Evolutionary conservation across 2,888 invertebrate species (phyloP).

Genomic region (Lasius platythorax): DNA sequence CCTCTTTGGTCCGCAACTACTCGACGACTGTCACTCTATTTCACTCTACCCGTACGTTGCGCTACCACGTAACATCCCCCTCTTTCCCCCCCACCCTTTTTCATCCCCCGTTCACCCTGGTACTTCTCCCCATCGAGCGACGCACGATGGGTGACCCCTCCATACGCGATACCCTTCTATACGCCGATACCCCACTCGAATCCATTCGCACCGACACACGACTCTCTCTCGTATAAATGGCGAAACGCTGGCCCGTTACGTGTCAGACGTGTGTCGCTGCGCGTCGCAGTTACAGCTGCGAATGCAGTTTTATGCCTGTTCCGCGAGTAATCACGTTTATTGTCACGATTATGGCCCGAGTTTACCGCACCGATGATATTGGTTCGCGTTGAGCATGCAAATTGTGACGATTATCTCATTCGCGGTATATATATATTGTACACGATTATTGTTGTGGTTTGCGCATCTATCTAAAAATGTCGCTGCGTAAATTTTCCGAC

Average conservation of each 20-base stretch:
- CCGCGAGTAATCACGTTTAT: constrained; percentile 23
- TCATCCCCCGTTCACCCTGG: constrained; percentile 2
- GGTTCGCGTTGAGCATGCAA: background rate
- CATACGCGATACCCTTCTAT: constrained; percentile 34
- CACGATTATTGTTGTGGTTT: background rate
- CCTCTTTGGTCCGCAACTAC: constrained; percentile 61
- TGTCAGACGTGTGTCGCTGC: constrained; percentile 42
- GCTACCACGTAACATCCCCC: constrained; percentile 30
- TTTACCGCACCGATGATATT: constrained; percentile 11
- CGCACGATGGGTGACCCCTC: constrained; percentile 21
- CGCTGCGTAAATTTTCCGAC: background rate
- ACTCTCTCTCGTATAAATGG: constrained; percentile 46
- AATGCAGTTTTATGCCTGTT: constrained; percentile 26
- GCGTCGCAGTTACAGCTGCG: background rate
- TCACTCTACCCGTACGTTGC: constrained; percentile 52
- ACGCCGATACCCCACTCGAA: constrained; percentile 35
- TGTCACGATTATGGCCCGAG: constrained; percentile 42
- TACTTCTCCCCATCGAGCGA: constrained; percentile 34
- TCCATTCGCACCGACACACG: constrained; percentile 25
- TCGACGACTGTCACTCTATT: constrained; percentile 73
- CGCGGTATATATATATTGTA: constrained; percentile 7
- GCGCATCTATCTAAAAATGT: background rate
- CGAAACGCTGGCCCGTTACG: constrained; percentile 39
- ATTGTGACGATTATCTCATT: constrained; percentile 2
- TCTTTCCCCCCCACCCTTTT: background rate